These are phyloP conservation scores for Delichon dasypus DNA, from an alignment of 2,797 vertebrate species.

Conservation along the genomic window DNA sequence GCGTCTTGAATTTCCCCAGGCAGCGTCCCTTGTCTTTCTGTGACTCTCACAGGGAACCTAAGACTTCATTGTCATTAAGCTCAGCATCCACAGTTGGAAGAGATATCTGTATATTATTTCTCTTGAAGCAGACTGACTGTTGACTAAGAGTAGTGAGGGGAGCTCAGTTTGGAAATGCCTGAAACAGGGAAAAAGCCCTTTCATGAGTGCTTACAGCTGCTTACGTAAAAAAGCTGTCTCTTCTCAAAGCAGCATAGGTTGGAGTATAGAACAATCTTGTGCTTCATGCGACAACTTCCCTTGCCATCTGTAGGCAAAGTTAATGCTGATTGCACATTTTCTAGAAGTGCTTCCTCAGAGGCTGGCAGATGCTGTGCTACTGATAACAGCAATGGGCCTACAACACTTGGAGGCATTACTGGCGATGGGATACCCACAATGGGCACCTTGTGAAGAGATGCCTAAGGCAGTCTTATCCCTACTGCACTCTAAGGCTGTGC, in stretches of 20 bases:
- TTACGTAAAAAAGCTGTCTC: not conserved
- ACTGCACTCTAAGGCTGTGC: not conserved
- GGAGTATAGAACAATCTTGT: not conserved
- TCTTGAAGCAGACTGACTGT: not conserved
- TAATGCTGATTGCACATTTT: not conserved
- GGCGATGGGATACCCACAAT: not conserved
- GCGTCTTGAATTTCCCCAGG: not conserved
- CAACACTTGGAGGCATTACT: not conserved
- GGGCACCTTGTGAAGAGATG: not conserved
- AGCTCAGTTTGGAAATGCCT: not conserved
- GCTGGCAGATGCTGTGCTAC: not conserved
- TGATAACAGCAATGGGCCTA: not conserved
- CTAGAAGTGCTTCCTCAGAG: not conserved
- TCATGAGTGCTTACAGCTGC: not conserved
- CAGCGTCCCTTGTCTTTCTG: not conserved
- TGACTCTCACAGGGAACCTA: accelerated
- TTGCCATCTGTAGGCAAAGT: not conserved
- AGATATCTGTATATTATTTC: not conserved
- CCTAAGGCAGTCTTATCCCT: not conserved
- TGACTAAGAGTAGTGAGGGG: not conserved
- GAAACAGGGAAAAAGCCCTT: not conserved
- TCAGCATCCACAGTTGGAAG: not conserved
- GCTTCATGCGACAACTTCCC: not conserved
- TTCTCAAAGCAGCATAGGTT: not conserved
- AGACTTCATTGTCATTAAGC: not conserved